These are phyloP conservation scores for Amblyopsis rosae DNA, from an alignment of 2,113 vertebrate genomes.

Conservation along the genomic window DNA sequence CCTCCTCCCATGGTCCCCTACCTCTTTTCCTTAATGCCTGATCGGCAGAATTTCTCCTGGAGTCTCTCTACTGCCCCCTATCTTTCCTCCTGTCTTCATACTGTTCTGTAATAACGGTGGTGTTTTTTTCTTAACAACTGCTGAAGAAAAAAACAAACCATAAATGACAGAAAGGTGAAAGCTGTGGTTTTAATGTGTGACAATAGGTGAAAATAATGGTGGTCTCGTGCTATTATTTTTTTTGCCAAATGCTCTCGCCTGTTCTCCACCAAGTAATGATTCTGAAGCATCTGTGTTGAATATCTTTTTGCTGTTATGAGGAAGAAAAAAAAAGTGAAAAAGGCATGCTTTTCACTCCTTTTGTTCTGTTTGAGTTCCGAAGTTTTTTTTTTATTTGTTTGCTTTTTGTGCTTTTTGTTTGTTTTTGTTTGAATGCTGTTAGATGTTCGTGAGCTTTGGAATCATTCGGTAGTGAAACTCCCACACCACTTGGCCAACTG, in stretches of 20 bases:
- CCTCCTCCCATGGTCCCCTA: conserved; percentile 51
- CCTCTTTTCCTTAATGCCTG: conserved; percentile 45
- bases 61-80: conserved; percentile 61
- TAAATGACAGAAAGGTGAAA: conserved; percentile 81
- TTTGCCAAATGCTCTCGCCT: conserved; percentile 82
- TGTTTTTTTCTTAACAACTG: conserved; percentile 80
- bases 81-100: conserved; percentile 77
- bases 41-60: conserved; percentile 65
- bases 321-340: conserved; percentile 83
- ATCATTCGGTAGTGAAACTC: conserved; percentile 76
- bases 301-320: conserved; percentile 32
- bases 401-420: conserved; percentile 24
- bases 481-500: conserved; percentile 62
- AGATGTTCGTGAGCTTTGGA: conserved; percentile 75
- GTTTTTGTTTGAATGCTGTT: conserved; percentile 56
- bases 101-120: conserved; percentile 79
- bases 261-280: conserved; percentile 80
- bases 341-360: conserved; percentile 90
- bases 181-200: conserved; percentile 79
- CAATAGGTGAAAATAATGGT: conserved; percentile 82
- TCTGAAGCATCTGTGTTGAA: conserved; percentile 77
- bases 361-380: conserved; percentile 50
- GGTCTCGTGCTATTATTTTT: conserved; percentile 82
- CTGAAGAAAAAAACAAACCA: conserved; percentile 80
- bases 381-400: conserved; percentile 59